phyloP scores from a whole-genome alignment of 1,140 invertebrate species.

The Teleogryllus occipitalis region DNA sequence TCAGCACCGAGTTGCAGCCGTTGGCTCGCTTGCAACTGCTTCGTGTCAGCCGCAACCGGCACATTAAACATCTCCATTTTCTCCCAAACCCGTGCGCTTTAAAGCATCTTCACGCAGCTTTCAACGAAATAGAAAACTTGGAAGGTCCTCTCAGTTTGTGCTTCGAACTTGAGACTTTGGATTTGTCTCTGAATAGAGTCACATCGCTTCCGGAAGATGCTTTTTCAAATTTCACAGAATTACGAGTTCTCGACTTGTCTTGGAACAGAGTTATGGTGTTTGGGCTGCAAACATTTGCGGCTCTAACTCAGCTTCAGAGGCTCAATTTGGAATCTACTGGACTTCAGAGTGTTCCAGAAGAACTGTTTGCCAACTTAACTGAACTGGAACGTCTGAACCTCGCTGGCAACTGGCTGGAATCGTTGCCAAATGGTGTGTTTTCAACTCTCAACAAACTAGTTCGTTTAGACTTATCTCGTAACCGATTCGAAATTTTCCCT shows the following conservation, averaged over 20 bases:
- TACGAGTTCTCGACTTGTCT: background rate
- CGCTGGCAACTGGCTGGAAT: background rate
- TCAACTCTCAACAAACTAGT: background rate
- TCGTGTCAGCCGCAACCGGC: background rate
- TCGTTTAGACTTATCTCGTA: conserved; percentile 11
- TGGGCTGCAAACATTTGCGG: background rate
- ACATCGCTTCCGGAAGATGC: background rate
- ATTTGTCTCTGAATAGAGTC: background rate
- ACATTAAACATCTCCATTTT: background rate
- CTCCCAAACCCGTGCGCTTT: background rate
- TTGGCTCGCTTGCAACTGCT: background rate
- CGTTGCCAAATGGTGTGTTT: background rate
- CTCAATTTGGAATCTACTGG: background rate
- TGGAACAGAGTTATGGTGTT: background rate
- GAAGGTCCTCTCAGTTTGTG: background rate
- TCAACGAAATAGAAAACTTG: background rate
- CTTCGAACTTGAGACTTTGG: background rate
- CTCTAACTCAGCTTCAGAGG: background rate
- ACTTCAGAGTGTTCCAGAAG: background rate
- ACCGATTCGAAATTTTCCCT: conserved; percentile 16
- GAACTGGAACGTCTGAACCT: background rate
- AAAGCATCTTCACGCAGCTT: background rate
- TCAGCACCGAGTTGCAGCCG: background rate
- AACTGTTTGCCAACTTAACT: background rate
- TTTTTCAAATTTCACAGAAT: background rate